phyloP scores from a whole-genome alignment of 2,113 vertebrate genomes.

The Paramormyrops kingsleyae region DNA sequence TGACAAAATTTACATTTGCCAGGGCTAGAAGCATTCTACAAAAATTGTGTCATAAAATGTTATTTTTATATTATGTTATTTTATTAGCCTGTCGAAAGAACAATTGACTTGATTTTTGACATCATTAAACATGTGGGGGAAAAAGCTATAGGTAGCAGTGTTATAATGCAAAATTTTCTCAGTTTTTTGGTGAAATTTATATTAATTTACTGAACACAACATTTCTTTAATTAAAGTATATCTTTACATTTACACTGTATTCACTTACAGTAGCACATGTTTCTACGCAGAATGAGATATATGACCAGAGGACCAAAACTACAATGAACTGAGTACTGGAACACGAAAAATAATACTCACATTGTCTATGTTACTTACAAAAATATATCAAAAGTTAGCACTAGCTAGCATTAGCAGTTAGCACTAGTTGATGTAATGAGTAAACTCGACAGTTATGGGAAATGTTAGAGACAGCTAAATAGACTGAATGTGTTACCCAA shows the following conservation, averaged over 20 bases:
- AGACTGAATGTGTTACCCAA: background rate
- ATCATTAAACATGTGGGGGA: background rate
- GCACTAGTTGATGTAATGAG: too few relatives aligned
- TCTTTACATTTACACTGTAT: background rate
- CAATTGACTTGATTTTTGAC: too few relatives aligned
- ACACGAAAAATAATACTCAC: background rate
- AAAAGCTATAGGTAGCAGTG: background rate
- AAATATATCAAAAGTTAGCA: background rate
- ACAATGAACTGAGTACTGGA: background rate
- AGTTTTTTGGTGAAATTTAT: background rate
- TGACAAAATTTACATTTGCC: too few relatives aligned
- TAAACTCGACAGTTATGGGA: background rate
- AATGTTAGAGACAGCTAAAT: background rate
- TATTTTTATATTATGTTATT: too few relatives aligned
- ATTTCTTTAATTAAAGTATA: background rate
- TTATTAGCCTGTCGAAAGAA: background rate
- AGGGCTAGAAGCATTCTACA: too few relatives aligned
- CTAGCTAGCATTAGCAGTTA: background rate
- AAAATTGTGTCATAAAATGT: too few relatives aligned
- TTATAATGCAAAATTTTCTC: background rate
- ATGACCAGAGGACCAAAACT: background rate
- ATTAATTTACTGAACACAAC: background rate
- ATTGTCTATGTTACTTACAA: background rate
- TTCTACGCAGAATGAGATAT: background rate
- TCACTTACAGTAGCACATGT: background rate